Evolutionary conservation across 2,113 vertebrate species (phyloP), one percentile per base, ranked within the genome.

Genomic region (Poicephalus gulielmi): DNA sequence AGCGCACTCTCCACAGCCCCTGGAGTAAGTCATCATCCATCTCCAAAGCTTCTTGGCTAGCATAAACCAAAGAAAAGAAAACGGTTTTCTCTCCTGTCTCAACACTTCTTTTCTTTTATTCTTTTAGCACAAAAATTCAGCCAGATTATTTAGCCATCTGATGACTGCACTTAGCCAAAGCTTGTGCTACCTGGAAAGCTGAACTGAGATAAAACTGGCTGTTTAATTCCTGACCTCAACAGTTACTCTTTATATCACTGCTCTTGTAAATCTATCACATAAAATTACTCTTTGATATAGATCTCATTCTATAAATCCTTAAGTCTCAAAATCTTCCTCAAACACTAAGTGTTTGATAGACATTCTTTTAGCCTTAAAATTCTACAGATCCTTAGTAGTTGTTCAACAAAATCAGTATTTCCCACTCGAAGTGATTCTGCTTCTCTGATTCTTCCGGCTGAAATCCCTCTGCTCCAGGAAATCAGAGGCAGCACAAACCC

Each of bases 31-130:
- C 64, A 64, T 33, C 89, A 81, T 39, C 70, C 46, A 46, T 77
- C 88, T 94, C 80, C 86, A 88, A 87, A 87, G 86, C 71, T 83
- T 70, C 86, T 62, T 82, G 82, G 71, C 71, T 57, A 57, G 86
- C 55, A 86, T 11, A 39, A 60, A 74, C 62, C 59, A 79, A 91
- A 90, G 73, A n/a, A 75, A 50, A 8, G 27, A 53, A 69, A 63
- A 37, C 50, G 24, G 0, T 60, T 81, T 69, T 66, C 43, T 86
- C 57, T 80, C 53, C 86, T 80, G 62, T 74, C 68, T 80, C 55
- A 86, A 87, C 68, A 41, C 47, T 88, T 90, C 33, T 82, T 84
- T 35, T 50, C 53, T 70, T 81, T 81, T 67, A 43, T 63, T 73
- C 71, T 82, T 88, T 78, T 30, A 89, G 53, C 28, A 78, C 47